These are phyloP conservation scores for Catocala nupta DNA, from an alignment of 2,888 invertebrate genomes.

Conservation along the genomic window DNA sequence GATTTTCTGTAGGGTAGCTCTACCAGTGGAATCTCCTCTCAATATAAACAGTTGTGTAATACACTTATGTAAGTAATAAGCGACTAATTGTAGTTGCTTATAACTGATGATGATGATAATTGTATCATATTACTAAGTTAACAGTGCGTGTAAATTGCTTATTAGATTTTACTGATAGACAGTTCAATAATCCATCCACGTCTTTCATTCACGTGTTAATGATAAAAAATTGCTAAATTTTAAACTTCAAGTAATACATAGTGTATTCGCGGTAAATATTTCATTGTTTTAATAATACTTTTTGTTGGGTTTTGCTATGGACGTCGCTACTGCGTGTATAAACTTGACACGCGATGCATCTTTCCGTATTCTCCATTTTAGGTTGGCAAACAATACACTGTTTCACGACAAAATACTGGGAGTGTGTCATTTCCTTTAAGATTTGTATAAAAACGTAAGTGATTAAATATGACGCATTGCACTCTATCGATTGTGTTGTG, in stretches of 20 bases:
- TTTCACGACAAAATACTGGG: too few relatives aligned
- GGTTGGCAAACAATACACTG: constrained; percentile 2
- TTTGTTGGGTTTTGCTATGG: constrained; percentile 29
- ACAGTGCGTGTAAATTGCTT: not conserved
- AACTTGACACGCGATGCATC: constrained; percentile 44
- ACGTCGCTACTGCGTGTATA: constrained; percentile 38
- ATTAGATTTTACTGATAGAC: not conserved
- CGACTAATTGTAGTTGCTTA: too few relatives aligned
- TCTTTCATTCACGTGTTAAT: constrained; percentile 15
- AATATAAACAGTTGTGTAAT: too few relatives aligned
- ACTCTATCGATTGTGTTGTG: not conserved
- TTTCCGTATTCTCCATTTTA: constrained; percentile 51
- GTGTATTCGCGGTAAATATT: constrained; percentile 26
- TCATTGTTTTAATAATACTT: constrained; percentile 26
- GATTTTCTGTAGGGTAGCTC: too few relatives aligned
- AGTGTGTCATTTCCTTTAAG: too few relatives aligned
- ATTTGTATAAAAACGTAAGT: not conserved
- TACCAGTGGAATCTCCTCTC: too few relatives aligned
- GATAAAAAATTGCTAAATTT: constrained; percentile 29
- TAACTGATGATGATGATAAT: too few relatives aligned
- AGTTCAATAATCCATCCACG: constrained; percentile 4
- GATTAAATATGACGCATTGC: not conserved
- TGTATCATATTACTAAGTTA: too few relatives aligned
- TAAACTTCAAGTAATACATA: constrained; percentile 28
- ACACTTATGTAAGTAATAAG: too few relatives aligned